phyloP scores from a whole-genome alignment of 2,797 vertebrate species.

The Octomys mimax region DNA sequence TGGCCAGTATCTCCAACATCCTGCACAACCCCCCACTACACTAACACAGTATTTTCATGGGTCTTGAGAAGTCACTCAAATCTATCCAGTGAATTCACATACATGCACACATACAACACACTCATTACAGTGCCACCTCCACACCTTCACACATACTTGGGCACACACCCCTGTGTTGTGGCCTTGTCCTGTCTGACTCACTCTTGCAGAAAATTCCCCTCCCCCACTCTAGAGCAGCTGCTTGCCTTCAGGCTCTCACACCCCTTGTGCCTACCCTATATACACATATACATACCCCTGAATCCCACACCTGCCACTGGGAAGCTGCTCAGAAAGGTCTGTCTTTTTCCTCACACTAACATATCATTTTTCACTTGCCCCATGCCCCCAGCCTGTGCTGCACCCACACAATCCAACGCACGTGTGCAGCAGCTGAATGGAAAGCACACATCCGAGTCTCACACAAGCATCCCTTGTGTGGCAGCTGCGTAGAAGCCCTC shows the following conservation, averaged over 20 bases:
- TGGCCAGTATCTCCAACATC: not conserved
- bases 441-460: not conserved
- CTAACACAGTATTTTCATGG: not conserved
- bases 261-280: not conserved
- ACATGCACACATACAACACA: not conserved
- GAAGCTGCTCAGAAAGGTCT: not conserved
- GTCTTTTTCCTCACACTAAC: not conserved
- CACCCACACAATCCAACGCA: not conserved
- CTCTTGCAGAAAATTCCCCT: not conserved
- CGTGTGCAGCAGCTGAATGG: not conserved
- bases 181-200: slow-evolving; percentile 4
- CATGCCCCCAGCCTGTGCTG: not conserved
- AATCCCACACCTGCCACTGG: not conserved
- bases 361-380: not conserved
- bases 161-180: not conserved
- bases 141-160: not conserved
- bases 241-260: slow-evolving; percentile 20
- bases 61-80: not conserved
- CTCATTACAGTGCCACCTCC: not conserved
- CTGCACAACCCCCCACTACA: not conserved
- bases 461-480: not conserved
- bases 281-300: not conserved
- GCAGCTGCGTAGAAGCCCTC: not conserved
- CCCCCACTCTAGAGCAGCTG: not conserved
- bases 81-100: not conserved